These are phyloP conservation scores for Heterocephalus glaber DNA, from an alignment of 2,113 vertebrate genomes.

Conservation along the genomic window DNA sequence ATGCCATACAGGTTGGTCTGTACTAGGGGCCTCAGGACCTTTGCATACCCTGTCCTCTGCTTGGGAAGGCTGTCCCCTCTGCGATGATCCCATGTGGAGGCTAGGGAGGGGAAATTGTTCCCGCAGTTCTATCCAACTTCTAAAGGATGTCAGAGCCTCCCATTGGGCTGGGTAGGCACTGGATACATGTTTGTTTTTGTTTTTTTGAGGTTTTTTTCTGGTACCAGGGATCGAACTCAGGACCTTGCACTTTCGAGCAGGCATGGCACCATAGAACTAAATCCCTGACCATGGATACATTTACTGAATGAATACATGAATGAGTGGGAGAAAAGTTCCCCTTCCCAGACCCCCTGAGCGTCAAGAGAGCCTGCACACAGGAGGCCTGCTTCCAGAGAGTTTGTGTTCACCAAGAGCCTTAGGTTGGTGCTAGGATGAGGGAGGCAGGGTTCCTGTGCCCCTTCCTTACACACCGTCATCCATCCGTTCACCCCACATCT, in stretches of 20 bases:
- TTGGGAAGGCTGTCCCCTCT: background rate
- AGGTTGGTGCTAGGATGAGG: accelerated
- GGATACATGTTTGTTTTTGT: background rate
- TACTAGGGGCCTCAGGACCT: background rate
- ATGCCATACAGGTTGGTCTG: background rate
- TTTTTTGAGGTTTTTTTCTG: too few species aligned
- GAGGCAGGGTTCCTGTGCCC: background rate
- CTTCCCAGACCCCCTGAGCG: background rate
- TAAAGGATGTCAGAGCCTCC: background rate
- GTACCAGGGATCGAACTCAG: too few species aligned
- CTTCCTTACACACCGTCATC: background rate
- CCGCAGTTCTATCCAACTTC: background rate
- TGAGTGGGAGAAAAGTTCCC: background rate
- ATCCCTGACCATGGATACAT: too few species aligned
- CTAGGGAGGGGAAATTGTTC: background rate
- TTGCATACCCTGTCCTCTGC: background rate
- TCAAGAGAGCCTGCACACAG: background rate
- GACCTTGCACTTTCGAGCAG: too few species aligned
- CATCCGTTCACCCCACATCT: background rate
- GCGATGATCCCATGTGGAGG: too few species aligned
- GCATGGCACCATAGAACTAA: too few species aligned
- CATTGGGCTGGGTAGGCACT: background rate
- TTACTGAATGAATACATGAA: background rate
- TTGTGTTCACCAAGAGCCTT: background rate
- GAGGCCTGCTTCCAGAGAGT: background rate